Base-by-base conservation (phyloP, 35 echinoderm and acorn worm genomes). In the Nesometra sesokonis region DNA sequence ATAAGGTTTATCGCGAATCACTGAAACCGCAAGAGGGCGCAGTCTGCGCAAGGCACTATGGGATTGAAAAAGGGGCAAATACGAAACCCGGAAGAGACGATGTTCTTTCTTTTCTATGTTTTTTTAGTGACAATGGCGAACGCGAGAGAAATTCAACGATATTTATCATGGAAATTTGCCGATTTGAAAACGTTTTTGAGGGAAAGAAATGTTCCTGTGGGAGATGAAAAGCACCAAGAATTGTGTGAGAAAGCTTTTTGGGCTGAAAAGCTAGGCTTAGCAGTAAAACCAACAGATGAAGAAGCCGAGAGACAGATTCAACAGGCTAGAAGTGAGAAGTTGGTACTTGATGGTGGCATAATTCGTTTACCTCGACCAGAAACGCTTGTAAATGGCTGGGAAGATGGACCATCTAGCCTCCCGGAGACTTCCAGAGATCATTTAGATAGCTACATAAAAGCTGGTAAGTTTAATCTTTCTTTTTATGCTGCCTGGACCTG, bases 311-410 rank as follows among this genome's bases (percentile, higher is more conserved):
- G 19, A 29, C 77, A 88, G 3, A 88, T 88, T 5, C 33, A 77
- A 81, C 0, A 23, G 17, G 7, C 36, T n/a, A 77, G 80, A 43
- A 35, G n/a, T 27, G 34, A 8, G 36, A 88, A 88, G 37, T 46
- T 88, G 13, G 39, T 88, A 82, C 78, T 88, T 23, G 86, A 88
- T 81, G 86, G 86, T 82, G 86, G 86, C 43, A 33, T 88, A n/a
- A 82, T 79, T 32, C 76, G 37, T 35, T 43, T 88, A 15, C 78
- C 86, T 37, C 81, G 88, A 33, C 88, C 88, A 13, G 88, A 84
- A 89, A 47, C 80, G 19, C 46, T 89, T 77, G 13, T 46, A 84
- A 31, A 19, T 13, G 88, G 88, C 37, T 89, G 88, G 88, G 80
- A 89, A 84, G 80, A 33, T 52, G 36, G 35, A 30, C 88, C 88